phyloP scores from a whole-genome alignment of 2,797 vertebrate species.

The Myripristis murdjan region DNA sequence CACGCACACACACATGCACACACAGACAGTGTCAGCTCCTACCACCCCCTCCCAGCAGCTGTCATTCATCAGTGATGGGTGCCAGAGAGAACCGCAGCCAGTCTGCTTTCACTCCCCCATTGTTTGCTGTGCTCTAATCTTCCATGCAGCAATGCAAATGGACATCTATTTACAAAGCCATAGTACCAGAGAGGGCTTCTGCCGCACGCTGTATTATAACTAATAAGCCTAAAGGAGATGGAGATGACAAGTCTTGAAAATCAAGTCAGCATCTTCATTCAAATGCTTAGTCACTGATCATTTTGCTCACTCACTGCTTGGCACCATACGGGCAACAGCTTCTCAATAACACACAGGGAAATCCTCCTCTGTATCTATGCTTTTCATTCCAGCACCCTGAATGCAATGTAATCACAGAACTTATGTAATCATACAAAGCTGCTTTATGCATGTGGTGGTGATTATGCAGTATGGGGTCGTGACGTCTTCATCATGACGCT shows the following conservation, averaged over 20 bases:
- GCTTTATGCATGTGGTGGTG: conserved; percentile 1
- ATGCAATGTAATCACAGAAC: background rate
- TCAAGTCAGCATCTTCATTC: conserved; percentile 30
- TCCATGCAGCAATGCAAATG: conserved; percentile 14
- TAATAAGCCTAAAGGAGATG: conserved; percentile 7
- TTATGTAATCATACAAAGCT: conserved; percentile 41
- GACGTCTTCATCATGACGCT: conserved; percentile 2
- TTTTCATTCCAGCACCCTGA: background rate
- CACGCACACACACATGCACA: conserved; percentile 26
- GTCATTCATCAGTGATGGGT: conserved; percentile 54
- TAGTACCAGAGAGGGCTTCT: conserved; percentile 19
- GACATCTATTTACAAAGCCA: background rate
- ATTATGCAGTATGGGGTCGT: conserved; percentile 16
- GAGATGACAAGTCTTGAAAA: conserved; percentile 30
- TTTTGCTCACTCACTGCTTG: conserved; percentile 15
- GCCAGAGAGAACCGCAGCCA: conserved; percentile 48
- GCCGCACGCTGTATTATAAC: background rate
- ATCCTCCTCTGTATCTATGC: conserved; percentile 16
- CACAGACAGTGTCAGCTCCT: conserved; percentile 37
- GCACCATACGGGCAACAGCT: conserved; percentile 9
- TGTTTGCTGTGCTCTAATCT: conserved; percentile 40
- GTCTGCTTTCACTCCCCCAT: conserved; percentile 37
- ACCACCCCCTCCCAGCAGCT: conserved; percentile 53
- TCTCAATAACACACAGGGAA: conserved; percentile 19
- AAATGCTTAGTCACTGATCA: conserved; percentile 23